Conservation (phyloP, 35 echinoderm and acorn worm species). For the Hemicentrotus pulcherrimus region DNA sequence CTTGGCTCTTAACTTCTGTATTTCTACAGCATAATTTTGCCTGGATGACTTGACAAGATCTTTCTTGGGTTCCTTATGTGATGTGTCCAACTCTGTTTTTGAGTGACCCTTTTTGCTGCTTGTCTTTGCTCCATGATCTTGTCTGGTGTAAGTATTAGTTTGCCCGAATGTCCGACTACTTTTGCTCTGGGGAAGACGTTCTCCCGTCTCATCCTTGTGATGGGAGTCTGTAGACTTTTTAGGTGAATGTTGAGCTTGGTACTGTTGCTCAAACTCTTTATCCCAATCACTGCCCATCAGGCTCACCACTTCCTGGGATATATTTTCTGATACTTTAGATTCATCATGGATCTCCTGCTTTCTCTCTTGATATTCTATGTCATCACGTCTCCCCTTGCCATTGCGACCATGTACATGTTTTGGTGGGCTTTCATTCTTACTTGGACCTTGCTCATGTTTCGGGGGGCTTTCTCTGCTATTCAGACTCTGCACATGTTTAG, state of each 20-base stretch:
- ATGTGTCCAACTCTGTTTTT: neutral
- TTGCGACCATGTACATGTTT: neutral
- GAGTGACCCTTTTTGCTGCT: neutral
- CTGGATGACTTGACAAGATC: constrained; percentile 43
- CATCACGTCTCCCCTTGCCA: neutral
- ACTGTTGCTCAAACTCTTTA: constrained; percentile 8
- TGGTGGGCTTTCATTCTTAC: neutral
- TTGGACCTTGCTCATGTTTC: neutral
- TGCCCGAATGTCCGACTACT: neutral
- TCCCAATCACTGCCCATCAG: constrained; percentile 39
- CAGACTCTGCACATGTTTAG: neutral
- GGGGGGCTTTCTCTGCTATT: neutral
- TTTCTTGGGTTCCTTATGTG: neutral
- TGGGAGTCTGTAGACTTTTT: neutral
- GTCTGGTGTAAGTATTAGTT: neutral
- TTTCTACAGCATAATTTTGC: constrained; percentile 36
- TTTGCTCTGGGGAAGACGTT: neutral
- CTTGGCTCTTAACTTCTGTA: constrained; percentile 28
- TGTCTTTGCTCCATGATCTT: neutral
- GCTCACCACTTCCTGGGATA: neutral
- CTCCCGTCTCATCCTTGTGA: neutral
- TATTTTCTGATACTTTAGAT: neutral
- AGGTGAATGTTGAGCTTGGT: neutral
- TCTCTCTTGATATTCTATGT: neutral
- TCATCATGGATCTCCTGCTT: neutral